phyloP scores from a whole-genome alignment of 2,888 invertebrate species.

The Pycnomerus fuliginosus region DNA sequence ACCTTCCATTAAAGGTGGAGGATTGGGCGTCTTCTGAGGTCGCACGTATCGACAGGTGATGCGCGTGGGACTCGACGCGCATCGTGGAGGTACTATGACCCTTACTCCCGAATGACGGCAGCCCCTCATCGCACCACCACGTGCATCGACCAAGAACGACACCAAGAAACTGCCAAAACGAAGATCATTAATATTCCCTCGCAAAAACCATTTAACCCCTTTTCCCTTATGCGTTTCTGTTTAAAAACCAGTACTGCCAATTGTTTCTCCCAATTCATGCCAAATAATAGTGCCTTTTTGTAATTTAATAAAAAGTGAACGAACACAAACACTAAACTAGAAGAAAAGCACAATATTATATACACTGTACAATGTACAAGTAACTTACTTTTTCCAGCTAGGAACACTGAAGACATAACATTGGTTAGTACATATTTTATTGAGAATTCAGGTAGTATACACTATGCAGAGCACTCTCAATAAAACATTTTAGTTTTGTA shows the following conservation, averaged over 20 bases:
- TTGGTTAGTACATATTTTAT: conserved; percentile 17
- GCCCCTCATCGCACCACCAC: conserved; percentile 98
- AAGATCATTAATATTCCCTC: conserved; percentile 1
- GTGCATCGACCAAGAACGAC: conserved; percentile 98
- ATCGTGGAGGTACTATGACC: conserved; percentile 93
- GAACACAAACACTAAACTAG: too few species aligned
- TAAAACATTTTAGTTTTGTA: too few species aligned
- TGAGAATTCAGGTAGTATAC: conserved; percentile 9
- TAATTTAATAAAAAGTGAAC: too few species aligned
- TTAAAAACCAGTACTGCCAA: too few species aligned
- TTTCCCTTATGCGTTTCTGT: too few species aligned
- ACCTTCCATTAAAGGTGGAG: conserved; percentile 96
- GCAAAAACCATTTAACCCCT: too few species aligned
- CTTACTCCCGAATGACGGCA: conserved; percentile 97
- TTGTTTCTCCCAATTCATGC: too few species aligned
- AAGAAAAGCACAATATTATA: conserved; percentile 15
- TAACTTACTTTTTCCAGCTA: conserved; percentile 53
- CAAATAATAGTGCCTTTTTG: too few species aligned
- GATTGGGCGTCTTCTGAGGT: conserved; percentile 71
- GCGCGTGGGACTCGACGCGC: conserved; percentile 92
- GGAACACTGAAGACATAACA: conserved; percentile 46
- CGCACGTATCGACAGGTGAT: conserved; percentile 93
- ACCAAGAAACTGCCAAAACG: conserved; percentile 79
- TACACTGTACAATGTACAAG: conserved; percentile 33
- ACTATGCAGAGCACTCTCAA: conserved; percentile 8